Conservation (phyloP, 2,797 vertebrate species). For the Clarias fuscus region DNA sequence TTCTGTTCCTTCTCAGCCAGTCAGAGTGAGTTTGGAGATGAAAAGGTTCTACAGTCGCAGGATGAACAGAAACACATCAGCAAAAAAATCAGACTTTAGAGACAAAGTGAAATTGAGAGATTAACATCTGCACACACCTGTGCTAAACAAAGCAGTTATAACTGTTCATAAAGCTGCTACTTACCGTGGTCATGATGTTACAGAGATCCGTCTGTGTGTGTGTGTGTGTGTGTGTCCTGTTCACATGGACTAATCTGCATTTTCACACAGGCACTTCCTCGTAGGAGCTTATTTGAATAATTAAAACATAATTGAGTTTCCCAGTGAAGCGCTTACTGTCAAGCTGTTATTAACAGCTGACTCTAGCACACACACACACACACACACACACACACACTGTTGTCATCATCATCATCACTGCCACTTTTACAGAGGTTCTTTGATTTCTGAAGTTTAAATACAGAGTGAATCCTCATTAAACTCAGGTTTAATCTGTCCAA, state of each 20-base stretch:
- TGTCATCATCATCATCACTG: background rate
- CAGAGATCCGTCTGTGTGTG: background rate
- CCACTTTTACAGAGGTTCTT: background rate
- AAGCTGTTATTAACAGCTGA: constrained; percentile 44
- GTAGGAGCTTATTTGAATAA: constrained; percentile 41
- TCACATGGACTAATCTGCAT: background rate
- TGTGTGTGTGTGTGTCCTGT: background rate
- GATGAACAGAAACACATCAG: background rate
- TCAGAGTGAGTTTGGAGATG: background rate
- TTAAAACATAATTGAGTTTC: constrained; percentile 51
- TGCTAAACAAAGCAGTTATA: background rate
- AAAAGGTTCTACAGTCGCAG: background rate
- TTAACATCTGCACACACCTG: background rate
- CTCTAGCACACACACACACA: background rate
- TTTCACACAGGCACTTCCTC: constrained; percentile 8
- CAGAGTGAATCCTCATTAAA: background rate
- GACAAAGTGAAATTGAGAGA: background rate
- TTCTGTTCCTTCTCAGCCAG: background rate
- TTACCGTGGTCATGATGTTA: background rate
- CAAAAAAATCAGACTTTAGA: background rate
- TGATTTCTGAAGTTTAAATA: background rate
- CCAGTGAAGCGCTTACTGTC: constrained; percentile 33
- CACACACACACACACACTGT: background rate
- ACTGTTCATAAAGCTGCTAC: too few species aligned
- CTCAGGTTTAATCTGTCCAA: background rate